Evolutionary conservation across 2,113 vertebrate genomes (phyloP).

Genomic region (Mirza zaza): DNA sequence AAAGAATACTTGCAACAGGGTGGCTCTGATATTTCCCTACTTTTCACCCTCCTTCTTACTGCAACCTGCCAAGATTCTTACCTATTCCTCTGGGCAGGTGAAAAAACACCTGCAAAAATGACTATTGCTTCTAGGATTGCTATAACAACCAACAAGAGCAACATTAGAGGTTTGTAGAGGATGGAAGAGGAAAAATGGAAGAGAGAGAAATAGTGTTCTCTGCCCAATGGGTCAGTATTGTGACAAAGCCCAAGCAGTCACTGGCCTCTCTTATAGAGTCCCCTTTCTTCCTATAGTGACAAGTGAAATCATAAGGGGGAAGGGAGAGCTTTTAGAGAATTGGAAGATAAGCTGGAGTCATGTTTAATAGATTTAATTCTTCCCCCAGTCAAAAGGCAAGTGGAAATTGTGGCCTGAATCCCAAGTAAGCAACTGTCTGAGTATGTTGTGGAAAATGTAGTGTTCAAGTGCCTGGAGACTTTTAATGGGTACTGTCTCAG

Average conservation of each 20-base stretch:
- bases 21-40: not conserved
- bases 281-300: not conserved
- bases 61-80: slow-evolving; percentile 14
- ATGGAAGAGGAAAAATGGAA: not conserved
- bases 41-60: not conserved
- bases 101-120: slow-evolving; percentile 41
- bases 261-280: not conserved
- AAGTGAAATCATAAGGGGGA: not conserved
- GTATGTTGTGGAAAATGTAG: not conserved
- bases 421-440: not conserved
- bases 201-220: not conserved
- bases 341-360: not conserved
- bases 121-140: slow-evolving; percentile 35
- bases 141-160: not conserved
- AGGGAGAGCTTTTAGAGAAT: not conserved
- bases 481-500: not conserved
- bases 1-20: not conserved
- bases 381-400: slow-evolving; percentile 7
- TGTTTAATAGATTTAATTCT: slow-evolving; percentile 38
- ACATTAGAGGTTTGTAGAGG: not conserved
- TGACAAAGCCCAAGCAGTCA: not conserved
- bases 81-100: not conserved
- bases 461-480: not conserved
- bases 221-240: not conserved
- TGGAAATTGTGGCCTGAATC: not conserved